Evolutionary conservation across 2,113 vertebrate species (phyloP).

Genomic region (Anarrhichthys ocellatus): DNA sequence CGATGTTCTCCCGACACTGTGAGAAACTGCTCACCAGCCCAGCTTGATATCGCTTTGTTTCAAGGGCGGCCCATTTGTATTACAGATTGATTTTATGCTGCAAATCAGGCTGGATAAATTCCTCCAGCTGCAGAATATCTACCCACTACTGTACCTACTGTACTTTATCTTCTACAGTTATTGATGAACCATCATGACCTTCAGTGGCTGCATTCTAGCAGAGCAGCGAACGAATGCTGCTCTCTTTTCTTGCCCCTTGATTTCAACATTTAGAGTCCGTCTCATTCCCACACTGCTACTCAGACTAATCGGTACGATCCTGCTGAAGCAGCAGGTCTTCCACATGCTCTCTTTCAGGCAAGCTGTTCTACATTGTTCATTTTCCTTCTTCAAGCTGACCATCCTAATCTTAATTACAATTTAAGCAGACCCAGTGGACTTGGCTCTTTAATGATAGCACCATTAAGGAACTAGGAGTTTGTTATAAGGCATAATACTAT

Average conservation of each 20-base stretch:
- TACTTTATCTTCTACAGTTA: slow-evolving; percentile 64
- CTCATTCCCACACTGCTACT: slow-evolving; percentile 36
- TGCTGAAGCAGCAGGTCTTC: slow-evolving; percentile 47
- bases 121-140: slow-evolving; percentile 40
- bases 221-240: slow-evolving; percentile 53
- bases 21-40: slow-evolving; percentile 37
- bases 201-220: slow-evolving; percentile 34
- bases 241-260: slow-evolving; percentile 49
- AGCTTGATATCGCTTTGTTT: slow-evolving; percentile 60
- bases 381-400: slow-evolving; percentile 4
- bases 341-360: slow-evolving; percentile 39
- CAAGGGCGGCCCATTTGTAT: slow-evolving; percentile 70
- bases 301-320: slow-evolving; percentile 56
- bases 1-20: slow-evolving; percentile 49
- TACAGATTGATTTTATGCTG: slow-evolving; percentile 70
- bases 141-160: slow-evolving; percentile 47
- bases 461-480: slow-evolving; percentile 14
- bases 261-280: slow-evolving; percentile 61
- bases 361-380: slow-evolving; percentile 23
- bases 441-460: slow-evolving; percentile 22
- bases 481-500: background rate
- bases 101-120: slow-evolving; percentile 63
- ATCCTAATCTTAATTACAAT: slow-evolving; percentile 46
- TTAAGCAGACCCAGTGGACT: slow-evolving; percentile 27
- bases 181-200: slow-evolving; percentile 70